These are phyloP conservation scores for Seladonia tumulorum DNA, from an alignment of 2,888 invertebrate species.

Conservation along the genomic window DNA sequence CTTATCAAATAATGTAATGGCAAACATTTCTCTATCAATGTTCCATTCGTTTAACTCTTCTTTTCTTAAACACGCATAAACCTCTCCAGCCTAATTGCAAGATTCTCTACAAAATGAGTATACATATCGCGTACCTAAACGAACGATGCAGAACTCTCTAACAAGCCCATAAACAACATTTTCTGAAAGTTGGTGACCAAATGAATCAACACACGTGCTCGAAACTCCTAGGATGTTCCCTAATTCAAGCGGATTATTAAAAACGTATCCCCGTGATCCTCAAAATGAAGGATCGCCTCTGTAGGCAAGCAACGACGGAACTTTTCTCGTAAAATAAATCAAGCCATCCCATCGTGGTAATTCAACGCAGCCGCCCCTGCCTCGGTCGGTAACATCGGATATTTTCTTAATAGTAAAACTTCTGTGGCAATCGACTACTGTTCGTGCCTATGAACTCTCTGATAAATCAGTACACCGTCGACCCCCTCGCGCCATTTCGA, in stretches of 20 bases:
- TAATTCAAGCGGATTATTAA: conserved; percentile 69
- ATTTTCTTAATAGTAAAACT: conserved; percentile 75
- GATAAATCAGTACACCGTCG: conserved; percentile 62
- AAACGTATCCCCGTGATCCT: conserved; percentile 68
- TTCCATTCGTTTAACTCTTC: not conserved
- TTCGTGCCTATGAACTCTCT: conserved; percentile 65
- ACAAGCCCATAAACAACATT: not conserved
- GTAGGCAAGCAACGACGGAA: conserved; percentile 62
- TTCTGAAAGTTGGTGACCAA: not conserved
- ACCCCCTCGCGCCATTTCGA: not conserved
- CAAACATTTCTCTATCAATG: too few species aligned
- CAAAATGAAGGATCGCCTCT: conserved; percentile 57
- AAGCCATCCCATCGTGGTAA: conserved; percentile 65
- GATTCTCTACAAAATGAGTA: not conserved
- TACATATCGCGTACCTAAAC: not conserved
- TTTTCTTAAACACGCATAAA: not conserved
- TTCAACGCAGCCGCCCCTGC: conserved; percentile 66
- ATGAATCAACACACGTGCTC: conserved; percentile 23
- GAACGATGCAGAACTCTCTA: not conserved
- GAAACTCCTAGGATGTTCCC: conserved; percentile 24
- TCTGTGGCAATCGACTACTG: conserved; percentile 54
- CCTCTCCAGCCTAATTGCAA: not conserved
- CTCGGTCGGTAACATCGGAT: conserved; percentile 68
- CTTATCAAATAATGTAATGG: too few species aligned
- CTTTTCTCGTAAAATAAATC: conserved; percentile 76